These are phyloP conservation scores for Geodia barretti DNA, from an alignment of 37 sponge, comb jelly and placozoan species.

Conservation along the genomic window DNA sequence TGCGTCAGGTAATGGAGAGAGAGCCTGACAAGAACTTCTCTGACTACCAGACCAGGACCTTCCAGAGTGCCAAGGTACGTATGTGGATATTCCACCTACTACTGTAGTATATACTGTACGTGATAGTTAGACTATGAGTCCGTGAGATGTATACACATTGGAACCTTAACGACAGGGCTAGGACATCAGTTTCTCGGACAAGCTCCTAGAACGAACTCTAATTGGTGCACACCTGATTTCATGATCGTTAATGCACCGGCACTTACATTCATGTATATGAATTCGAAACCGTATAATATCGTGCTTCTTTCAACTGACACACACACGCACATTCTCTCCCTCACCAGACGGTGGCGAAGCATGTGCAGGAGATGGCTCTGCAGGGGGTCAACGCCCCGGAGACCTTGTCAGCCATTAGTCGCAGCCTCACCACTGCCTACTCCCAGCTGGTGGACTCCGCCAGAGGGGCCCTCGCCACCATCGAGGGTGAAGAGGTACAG, in stretches of 20 bases:
- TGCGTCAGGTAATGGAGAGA: conserved; percentile 28
- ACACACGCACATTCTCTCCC: conserved; percentile 54
- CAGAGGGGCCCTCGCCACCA: conserved; percentile 75
- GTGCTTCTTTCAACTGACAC: conserved; percentile 26
- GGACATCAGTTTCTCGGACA: too few species aligned
- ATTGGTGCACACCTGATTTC: too few species aligned
- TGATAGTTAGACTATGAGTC: too few species aligned
- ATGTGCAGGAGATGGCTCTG: too few species aligned
- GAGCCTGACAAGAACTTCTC: conserved; percentile 58
- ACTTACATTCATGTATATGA: too few species aligned
- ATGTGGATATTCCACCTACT: too few species aligned
- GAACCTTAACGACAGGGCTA: too few species aligned
- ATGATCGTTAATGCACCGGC: too few species aligned
- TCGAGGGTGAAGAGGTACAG: conserved; percentile 37
- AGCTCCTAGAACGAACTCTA: too few species aligned
- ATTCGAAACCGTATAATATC: too few species aligned
- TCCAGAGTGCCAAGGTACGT: conserved; percentile 63
- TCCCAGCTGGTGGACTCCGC: conserved; percentile 53
- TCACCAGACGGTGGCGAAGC: conserved; percentile 73
- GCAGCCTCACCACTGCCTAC: conserved; percentile 58
- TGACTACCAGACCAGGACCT: conserved; percentile 76
- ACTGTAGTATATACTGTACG: too few species aligned
- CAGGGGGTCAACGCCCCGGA: conserved; percentile 17
- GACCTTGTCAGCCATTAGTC: conserved; percentile 26
- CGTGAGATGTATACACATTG: too few species aligned